Conservation (phyloP, 2,113 vertebrate species). For the Australoheros scitulus region DNA sequence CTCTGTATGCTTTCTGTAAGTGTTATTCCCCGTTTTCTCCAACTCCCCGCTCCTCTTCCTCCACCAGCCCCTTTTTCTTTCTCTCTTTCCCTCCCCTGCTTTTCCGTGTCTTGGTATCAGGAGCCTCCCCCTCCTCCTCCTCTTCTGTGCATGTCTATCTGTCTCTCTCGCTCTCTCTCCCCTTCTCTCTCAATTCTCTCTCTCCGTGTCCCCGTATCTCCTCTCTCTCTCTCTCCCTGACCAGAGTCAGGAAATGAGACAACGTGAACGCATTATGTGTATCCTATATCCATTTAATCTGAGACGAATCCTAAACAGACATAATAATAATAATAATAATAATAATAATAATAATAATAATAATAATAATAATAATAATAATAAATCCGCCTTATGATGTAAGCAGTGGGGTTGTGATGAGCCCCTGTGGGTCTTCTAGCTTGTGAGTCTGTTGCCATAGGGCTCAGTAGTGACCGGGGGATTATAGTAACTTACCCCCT, state of each 20-base stretch:
- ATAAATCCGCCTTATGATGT: neutral
- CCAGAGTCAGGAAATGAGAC: slow-evolving; percentile 82
- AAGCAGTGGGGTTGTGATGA: slow-evolving; percentile 16
- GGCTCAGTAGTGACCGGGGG: slow-evolving; percentile 41
- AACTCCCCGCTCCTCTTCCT: slow-evolving; percentile 75
- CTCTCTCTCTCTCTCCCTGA: slow-evolving; percentile 53
- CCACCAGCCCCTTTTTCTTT: slow-evolving; percentile 75
- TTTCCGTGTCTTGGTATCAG: slow-evolving; percentile 76
- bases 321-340: neutral
- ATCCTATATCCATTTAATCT: slow-evolving; percentile 52
- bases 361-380: neutral
- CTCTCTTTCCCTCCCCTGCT: slow-evolving; percentile 74
- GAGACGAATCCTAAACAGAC: slow-evolving; percentile 23
- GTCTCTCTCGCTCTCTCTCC: slow-evolving; percentile 50
- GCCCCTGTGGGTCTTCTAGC: slow-evolving; percentile 32
- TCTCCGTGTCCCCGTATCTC: slow-evolving; percentile 60
- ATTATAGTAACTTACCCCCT: slow-evolving; percentile 69
- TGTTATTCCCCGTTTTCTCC: slow-evolving; percentile 80
- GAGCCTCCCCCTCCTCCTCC: slow-evolving; percentile 70
- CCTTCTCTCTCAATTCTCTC: slow-evolving; percentile 60
- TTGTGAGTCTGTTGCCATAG: slow-evolving; percentile 61
- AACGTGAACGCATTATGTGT: slow-evolving; percentile 68
- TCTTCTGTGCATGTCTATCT: slow-evolving; percentile 64
- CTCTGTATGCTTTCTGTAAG: slow-evolving; percentile 67
- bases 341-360: neutral